phyloP scores from a whole-genome alignment of 2,888 invertebrate species.

The Parnassius orleans region DNA sequence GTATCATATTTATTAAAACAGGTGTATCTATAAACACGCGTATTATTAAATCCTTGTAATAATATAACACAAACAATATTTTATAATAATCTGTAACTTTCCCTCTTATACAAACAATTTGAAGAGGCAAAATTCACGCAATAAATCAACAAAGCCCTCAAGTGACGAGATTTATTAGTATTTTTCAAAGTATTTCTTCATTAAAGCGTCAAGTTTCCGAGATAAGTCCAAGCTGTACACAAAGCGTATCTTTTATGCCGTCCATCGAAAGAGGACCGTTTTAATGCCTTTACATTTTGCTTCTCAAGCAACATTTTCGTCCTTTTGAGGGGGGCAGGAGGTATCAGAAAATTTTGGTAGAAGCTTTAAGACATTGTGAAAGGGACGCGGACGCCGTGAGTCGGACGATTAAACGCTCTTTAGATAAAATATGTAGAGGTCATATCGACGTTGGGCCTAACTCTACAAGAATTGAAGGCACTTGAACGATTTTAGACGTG shows the following conservation, averaged over 20 bases:
- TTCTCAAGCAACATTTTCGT: conserved; percentile 47
- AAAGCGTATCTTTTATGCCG: conserved; percentile 56
- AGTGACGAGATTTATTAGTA: conserved; percentile 26
- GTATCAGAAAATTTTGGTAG: conserved; percentile 54
- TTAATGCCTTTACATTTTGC: conserved; percentile 51
- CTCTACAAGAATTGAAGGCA: conserved; percentile 50
- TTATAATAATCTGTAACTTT: too few species aligned
- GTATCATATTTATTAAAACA: conserved; percentile 17
- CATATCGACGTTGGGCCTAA: conserved; percentile 54
- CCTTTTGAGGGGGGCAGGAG: conserved; percentile 45
- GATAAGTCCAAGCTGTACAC: conserved; percentile 63
- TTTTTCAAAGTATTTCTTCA: conserved; percentile 54
- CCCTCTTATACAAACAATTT: too few species aligned
- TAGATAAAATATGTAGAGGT: conserved; percentile 79
- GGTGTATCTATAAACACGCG: background rate
- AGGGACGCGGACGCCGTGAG: conserved; percentile 53
- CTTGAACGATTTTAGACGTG: conserved; percentile 60
- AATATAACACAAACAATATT: too few species aligned
- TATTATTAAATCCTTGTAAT: too few species aligned
- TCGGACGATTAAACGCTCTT: conserved; percentile 73
- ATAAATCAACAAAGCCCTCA: conserved; percentile 19
- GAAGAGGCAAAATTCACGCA: too few species aligned
- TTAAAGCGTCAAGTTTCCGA: conserved; percentile 61
- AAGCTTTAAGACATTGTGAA: conserved; percentile 59
- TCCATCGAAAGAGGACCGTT: conserved; percentile 57